These are phyloP conservation scores for Oeneis ivallda DNA, from an alignment of 2,888 invertebrate genomes.

Conservation along the genomic window DNA sequence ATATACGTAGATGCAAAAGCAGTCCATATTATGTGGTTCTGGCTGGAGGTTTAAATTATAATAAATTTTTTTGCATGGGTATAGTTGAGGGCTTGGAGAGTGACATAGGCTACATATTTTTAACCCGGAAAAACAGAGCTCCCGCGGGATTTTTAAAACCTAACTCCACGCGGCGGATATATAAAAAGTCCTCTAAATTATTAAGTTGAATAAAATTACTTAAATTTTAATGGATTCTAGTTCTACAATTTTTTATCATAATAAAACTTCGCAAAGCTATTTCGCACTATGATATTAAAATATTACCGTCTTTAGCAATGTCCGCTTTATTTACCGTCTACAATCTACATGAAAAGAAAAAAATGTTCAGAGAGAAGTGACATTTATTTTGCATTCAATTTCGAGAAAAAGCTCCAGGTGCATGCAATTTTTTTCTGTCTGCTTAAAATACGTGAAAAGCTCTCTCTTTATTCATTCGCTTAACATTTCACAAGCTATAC, in stretches of 20 bases:
- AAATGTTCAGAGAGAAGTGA: conserved; percentile 44
- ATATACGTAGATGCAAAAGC: no score
- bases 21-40: no score
- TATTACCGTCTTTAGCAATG: conserved; percentile 22
- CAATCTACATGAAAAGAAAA: conserved; percentile 28
- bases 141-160: no score
- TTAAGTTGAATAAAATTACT: no score
- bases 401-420: conserved; percentile 49
- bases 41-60: no score
- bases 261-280: conserved; percentile 15
- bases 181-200: no score
- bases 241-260: neutral
- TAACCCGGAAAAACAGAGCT: no score
- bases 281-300: conserved; percentile 16
- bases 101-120: no score
- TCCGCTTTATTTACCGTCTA: conserved; percentile 22
- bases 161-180: neutral
- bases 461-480: conserved; percentile 30
- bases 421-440: conserved; percentile 25
- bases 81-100: no score
- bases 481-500: conserved; percentile 35
- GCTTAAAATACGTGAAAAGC: conserved; percentile 20
- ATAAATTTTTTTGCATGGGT: no score
- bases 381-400: conserved; percentile 63
- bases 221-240: neutral